These are phyloP conservation scores for Rotaria macrura DNA, from an alignment of 2,888 invertebrate genomes.

Conservation along the genomic window DNA sequence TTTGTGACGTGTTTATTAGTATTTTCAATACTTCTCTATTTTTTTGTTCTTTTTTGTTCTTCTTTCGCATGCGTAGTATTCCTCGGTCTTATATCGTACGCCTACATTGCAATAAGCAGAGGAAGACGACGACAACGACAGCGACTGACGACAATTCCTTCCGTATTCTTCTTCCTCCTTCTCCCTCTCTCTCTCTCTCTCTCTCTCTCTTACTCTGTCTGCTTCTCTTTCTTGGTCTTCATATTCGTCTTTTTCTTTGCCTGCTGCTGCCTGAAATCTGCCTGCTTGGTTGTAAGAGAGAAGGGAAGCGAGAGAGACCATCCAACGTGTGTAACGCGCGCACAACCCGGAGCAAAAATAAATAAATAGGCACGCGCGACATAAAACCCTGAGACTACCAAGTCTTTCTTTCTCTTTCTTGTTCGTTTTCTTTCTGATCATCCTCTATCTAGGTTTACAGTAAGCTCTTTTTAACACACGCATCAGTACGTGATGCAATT, in stretches of 20 bases:
- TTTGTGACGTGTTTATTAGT: not conserved
- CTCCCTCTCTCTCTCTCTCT: not conserved
- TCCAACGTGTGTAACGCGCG: not conserved
- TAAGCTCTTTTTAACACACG: not conserved
- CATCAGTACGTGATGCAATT: not conserved
- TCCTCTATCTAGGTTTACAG: not conserved
- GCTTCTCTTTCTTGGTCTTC: not conserved
- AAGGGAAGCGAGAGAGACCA: not conserved
- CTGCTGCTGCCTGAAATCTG: not conserved
- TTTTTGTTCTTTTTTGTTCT: not conserved
- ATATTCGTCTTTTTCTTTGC: not conserved
- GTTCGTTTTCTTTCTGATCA: not conserved
- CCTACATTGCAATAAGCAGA: not conserved
- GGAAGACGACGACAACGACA: not conserved
- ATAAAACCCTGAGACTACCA: not conserved
- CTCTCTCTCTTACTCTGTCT: not conserved
- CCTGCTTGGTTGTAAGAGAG: not conserved
- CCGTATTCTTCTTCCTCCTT: not conserved
- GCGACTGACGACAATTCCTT: not conserved
- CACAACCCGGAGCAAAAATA: not conserved
- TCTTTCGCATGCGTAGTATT: not conserved
- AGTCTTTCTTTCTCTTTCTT: not conserved
- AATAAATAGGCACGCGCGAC: constrained; percentile 3
- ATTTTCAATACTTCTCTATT: not conserved
- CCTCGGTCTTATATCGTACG: not conserved